Evolutionary conservation across 2,888 invertebrate genomes (phyloP).

Genomic region (Leucophenga maculata): DNA sequence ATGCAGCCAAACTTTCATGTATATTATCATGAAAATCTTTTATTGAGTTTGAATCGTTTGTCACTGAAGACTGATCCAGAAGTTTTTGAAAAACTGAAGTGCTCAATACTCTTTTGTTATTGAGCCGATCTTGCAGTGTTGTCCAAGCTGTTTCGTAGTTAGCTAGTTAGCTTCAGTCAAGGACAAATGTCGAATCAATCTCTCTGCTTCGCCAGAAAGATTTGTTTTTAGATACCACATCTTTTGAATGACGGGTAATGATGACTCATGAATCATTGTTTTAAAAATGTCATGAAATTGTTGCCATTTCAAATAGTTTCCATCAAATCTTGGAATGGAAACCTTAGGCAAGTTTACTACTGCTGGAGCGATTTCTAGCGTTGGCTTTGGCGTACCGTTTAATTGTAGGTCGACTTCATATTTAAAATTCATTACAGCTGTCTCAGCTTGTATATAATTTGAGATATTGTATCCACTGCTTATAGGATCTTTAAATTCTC

Average conservation of each 20-base stretch:
- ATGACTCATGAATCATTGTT: no score
- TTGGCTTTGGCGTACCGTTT: no score
- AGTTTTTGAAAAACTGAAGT: not conserved
- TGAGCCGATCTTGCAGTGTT: no score
- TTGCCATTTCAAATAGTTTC: constrained; percentile 26
- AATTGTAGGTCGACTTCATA: no score
- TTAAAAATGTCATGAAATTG: no score
- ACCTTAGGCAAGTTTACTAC: constrained; percentile 13
- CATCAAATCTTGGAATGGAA: constrained; percentile 24
- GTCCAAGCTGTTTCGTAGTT: constrained; percentile 24
- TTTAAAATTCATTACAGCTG: no score
- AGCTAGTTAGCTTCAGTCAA: constrained; percentile 21
- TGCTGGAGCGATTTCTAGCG: not conserved
- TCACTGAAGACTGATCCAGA: not conserved
- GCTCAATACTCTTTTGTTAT: constrained; percentile 16
- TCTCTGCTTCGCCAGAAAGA: constrained; percentile 24
- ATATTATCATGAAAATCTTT: constrained; percentile 9
- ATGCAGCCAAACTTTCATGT: not conserved
- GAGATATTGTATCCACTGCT: no score
- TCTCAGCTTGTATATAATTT: no score
- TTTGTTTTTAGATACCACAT: not conserved
- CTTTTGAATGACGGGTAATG: constrained; percentile 24
- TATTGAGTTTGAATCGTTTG: not conserved
- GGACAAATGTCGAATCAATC: constrained; percentile 10
- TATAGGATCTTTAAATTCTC: no score